Conservation (phyloP, 64 coral and sea anemone species). For the Porites australiensis region DNA sequence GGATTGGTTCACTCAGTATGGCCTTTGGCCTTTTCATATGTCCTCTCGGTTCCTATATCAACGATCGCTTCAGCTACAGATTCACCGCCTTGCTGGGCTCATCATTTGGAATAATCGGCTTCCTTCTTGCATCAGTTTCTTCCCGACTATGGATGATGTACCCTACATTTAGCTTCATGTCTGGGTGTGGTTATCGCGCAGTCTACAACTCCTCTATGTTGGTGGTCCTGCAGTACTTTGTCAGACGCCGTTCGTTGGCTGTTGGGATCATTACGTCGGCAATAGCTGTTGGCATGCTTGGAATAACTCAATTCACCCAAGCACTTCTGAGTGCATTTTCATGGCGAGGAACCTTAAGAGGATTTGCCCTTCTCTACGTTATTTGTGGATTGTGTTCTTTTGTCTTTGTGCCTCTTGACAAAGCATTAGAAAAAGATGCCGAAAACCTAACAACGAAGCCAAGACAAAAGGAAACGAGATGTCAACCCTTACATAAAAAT, state of each 20-base stretch:
- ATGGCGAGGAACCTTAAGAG: conserved; percentile 44
- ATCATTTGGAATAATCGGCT: conserved; percentile 10
- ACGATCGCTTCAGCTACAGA: conserved; percentile 44
- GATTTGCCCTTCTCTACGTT: conserved; percentile 30
- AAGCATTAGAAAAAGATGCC: not conserved
- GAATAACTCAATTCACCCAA: conserved; percentile 32
- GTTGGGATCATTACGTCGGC: conserved; percentile 45
- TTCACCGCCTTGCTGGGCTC: conserved; percentile 30
- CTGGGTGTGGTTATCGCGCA: conserved; percentile 10
- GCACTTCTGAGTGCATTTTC: conserved; percentile 40
- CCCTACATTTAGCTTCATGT: conserved; percentile 40
- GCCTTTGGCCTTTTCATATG: not conserved
- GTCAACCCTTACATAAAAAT: conserved; percentile 22
- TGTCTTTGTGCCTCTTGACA: conserved; percentile 33
- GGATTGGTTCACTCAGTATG: conserved; percentile 43
- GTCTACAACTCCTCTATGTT: conserved; percentile 29
- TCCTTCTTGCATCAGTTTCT: conserved; percentile 32
- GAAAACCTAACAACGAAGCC: not conserved
- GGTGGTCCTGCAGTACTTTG: conserved; percentile 57
- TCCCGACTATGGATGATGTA: conserved; percentile 48
- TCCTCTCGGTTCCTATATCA: conserved; percentile 41
- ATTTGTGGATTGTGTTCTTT: conserved; percentile 14
- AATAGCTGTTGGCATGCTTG: conserved; percentile 38
- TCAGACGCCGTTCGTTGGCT: conserved; percentile 36
- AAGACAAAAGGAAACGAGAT: not conserved